Evolutionary conservation across 2,113 vertebrate species (phyloP).

Genomic region (Zonotrichia leucophrys): DNA sequence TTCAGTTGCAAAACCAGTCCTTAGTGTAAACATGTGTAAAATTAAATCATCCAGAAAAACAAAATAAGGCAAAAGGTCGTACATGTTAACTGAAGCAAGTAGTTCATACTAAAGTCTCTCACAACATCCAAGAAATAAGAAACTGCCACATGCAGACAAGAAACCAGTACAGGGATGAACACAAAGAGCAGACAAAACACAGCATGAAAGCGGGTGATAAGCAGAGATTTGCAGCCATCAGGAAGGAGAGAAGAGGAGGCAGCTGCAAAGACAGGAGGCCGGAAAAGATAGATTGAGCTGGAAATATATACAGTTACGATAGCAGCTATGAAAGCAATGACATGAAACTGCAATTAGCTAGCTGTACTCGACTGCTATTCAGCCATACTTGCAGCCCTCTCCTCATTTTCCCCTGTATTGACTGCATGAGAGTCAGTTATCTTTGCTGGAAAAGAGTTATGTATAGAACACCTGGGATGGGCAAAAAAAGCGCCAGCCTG

Average conservation of each 20-base stretch:
- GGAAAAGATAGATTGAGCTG: slow-evolving; percentile 62
- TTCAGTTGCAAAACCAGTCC: slow-evolving; percentile 57
- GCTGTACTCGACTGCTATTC: slow-evolving; percentile 2
- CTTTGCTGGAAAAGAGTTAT: background rate
- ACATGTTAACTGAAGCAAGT: slow-evolving; percentile 27
- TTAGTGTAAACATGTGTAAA: slow-evolving; percentile 64
- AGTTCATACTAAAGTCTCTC: slow-evolving; percentile 23
- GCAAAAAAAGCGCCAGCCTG: background rate
- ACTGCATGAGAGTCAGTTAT: background rate
- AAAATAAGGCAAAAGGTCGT: slow-evolving; percentile 64
- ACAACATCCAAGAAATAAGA: slow-evolving; percentile 34
- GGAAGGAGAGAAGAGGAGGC: slow-evolving; percentile 70
- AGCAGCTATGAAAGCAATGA: slow-evolving; percentile 8
- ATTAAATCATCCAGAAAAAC: slow-evolving; percentile 65
- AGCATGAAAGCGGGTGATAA: slow-evolving; percentile 74
- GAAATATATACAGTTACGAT: slow-evolving; percentile 61
- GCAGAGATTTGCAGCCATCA: slow-evolving; percentile 66
- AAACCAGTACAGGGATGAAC: slow-evolving; percentile 43
- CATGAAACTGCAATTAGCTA: slow-evolving; percentile 55
- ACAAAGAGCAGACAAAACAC: slow-evolving; percentile 72
- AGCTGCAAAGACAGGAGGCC: slow-evolving; percentile 72
- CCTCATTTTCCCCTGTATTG: background rate
- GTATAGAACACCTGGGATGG: background rate
- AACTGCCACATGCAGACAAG: slow-evolving; percentile 6
- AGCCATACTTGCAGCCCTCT: slow-evolving; percentile 18